Evolutionary conservation across 2,113 vertebrate species (phyloP).

Genomic region (Nymphicus hollandicus): DNA sequence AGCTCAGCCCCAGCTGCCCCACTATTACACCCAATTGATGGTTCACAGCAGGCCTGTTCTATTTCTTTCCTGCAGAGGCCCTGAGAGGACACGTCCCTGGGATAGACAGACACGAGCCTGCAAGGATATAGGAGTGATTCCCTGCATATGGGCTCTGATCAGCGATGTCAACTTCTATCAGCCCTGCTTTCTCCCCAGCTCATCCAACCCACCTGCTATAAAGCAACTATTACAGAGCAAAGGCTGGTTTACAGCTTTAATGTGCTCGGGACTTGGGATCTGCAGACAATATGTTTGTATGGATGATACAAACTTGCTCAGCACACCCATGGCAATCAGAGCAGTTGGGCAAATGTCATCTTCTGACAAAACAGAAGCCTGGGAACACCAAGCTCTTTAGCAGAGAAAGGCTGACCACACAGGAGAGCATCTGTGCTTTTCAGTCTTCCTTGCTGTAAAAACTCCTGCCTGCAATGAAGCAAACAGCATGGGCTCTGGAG

Average conservation of each 20-base stretch:
- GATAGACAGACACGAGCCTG: not conserved
- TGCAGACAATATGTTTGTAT: not conserved
- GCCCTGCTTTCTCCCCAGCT: not conserved
- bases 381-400: not conserved
- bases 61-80: not conserved
- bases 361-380: not conserved
- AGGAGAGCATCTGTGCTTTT: not conserved
- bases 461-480: not conserved
- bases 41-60: not conserved
- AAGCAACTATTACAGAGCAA: not conserved
- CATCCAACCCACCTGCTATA: not conserved
- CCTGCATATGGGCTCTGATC: not conserved
- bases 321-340: not conserved
- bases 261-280: fast-evolving
- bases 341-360: not conserved
- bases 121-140: fast-evolving
- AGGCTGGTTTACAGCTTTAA: not conserved
- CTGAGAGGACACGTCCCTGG: not conserved
- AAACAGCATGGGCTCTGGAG: not conserved
- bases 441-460: constrained; percentile 13
- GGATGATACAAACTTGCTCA: not conserved
- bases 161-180: fast-evolving
- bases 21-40: fast-evolving
- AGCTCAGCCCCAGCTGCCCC: not conserved
- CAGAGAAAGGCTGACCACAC: not conserved